Evolutionary conservation across 2,888 invertebrate genomes (phyloP).

Genomic region (Agrochola lota): DNA sequence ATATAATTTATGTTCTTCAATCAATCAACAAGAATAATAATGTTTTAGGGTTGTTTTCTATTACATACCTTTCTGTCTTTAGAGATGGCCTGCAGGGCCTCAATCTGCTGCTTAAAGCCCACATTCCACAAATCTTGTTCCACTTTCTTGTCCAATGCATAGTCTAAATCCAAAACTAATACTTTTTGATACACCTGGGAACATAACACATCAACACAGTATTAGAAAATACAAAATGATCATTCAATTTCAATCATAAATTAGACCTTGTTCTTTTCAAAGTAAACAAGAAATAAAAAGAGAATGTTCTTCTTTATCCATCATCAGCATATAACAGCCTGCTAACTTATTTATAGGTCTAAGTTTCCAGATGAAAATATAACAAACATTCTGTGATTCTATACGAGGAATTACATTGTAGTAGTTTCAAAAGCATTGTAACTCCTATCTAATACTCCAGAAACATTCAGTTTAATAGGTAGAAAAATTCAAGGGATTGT

Average conservation of each 20-base stretch:
- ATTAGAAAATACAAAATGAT: background rate
- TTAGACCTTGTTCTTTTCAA: background rate
- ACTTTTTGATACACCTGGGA: constrained; percentile 93
- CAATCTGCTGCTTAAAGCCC: constrained; percentile 97
- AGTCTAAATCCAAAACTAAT: constrained; percentile 95
- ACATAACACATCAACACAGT: background rate
- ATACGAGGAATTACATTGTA: background rate
- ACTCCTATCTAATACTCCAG: no score
- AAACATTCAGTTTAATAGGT: background rate
- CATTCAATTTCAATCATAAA: background rate
- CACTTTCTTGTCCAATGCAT: constrained; percentile 96
- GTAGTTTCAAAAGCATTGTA: background rate
- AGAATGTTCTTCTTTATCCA: background rate
- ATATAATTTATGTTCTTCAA: no score
- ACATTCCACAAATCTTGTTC: constrained; percentile 97
- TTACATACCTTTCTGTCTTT: constrained; percentile 94
- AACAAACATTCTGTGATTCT: background rate
- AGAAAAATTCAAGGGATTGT: background rate
- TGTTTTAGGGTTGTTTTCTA: background rate
- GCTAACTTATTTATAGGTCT: background rate
- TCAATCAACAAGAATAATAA: background rate
- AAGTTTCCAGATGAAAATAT: background rate
- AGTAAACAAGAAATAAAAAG: no score
- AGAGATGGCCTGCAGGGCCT: constrained; percentile 93
- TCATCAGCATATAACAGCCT: background rate